Percentiles rank a stretch among this genome's conserved stretches.
Conservation (phyloP, 2,113 vertebrate species). For the Struthidea cinerea region DNA sequence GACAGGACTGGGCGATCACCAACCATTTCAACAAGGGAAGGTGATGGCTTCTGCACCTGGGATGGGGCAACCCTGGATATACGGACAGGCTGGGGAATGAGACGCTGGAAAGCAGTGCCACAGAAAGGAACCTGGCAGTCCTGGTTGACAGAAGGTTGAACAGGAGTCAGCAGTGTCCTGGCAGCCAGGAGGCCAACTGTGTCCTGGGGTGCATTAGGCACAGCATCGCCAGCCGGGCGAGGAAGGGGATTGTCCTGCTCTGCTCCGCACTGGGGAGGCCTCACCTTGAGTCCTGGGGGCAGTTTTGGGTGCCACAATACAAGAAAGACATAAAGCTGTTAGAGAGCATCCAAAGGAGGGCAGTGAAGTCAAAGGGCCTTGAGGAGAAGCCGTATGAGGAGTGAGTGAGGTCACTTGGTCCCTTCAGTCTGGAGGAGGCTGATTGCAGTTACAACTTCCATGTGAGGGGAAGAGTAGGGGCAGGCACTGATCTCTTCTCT, state of each 20-base stretch:
- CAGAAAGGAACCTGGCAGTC: too few species aligned
- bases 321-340: background rate
- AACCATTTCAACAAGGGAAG: background rate
- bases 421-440: background rate
- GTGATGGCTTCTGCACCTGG: background rate
- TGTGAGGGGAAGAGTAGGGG: background rate
- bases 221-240: rapidly evolving
- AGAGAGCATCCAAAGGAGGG: background rate
- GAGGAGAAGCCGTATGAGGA: rapidly evolving
- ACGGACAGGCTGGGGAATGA: background rate
- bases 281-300: rapidly evolving
- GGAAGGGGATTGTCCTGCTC: background rate
- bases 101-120: background rate
- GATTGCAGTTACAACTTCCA: background rate
- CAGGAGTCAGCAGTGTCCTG: background rate
- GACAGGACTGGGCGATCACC: background rate
- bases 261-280: rapidly evolving
- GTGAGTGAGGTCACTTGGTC: background rate
- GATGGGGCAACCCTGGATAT: background rate
- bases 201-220: background rate
- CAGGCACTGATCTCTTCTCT: background rate
- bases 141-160: rapidly evolving
- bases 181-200: rapidly evolving
- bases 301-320: background rate
- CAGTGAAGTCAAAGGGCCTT: background rate